Percentiles rank a stretch among this genome's conserved stretches.
Conservation (phyloP, 2,797 vertebrate species). For the Arctocebus calabarensis region DNA sequence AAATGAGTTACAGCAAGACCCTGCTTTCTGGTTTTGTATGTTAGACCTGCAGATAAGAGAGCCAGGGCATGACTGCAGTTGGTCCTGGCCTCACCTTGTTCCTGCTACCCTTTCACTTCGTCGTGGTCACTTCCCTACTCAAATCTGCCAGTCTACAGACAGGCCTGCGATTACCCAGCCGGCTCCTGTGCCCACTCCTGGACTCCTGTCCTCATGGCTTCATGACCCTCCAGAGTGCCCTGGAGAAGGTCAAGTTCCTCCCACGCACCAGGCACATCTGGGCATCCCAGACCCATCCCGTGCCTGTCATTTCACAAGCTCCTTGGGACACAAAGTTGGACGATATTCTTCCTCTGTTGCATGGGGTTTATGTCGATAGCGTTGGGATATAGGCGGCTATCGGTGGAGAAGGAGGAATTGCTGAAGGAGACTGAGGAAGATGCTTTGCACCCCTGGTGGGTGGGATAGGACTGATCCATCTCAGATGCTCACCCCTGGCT, state of each 20-base stretch:
- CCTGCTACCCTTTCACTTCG: not conserved
- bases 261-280: not conserved
- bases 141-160: not conserved
- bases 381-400: rapidly evolving
- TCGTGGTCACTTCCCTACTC: not conserved
- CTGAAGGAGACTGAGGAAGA: not conserved
- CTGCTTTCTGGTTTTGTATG: not conserved
- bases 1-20: slow-evolving; percentile 22
- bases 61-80: not conserved
- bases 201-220: not conserved
- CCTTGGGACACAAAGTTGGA: no score
- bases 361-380: rapidly evolving
- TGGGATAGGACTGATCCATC: not conserved
- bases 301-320: not conserved
- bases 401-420: not conserved
- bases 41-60: not conserved
- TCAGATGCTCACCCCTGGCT: not conserved
- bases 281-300: rapidly evolving
- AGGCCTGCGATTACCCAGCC: no score
- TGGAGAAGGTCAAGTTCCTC: not conserved
- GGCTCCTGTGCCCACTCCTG: not conserved
- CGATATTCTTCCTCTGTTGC: not conserved
- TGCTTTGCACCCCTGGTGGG: rapidly evolving
- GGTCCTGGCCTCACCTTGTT: not conserved
- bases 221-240: not conserved